Evolutionary conservation across 2,888 invertebrate genomes (phyloP), one percentile per base, ranked within the genome.

Genomic region (Drosophila mulleri): DNA sequence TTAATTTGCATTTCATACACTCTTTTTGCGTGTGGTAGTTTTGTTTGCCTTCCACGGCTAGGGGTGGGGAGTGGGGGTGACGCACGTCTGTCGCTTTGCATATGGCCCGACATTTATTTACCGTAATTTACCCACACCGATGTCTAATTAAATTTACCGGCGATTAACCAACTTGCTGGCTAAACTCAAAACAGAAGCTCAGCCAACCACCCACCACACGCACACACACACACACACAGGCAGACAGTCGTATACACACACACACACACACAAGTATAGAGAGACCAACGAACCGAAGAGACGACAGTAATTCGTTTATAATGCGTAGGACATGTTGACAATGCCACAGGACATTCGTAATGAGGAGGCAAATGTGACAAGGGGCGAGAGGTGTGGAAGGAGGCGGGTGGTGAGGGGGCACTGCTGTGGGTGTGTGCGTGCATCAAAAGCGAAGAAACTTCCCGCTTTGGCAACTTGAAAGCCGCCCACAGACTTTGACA

Each of bases 271-370:
- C 8, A 23, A 3, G 9, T 2, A 60, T 32, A 47, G 50, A 54
- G 60, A 58, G 68, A 42, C 48, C 67, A 60, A 71, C 70, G 63
- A 72, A 59, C 45, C 67, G 67, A 62, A 61, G 76, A 88, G 78
- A 88, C 76, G 83, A 80, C 82, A 82, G 87, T 91, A 91, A 91
- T 91, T 91, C 91, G 90, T 91, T 91, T 91, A 91, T 89, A 91
- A 90, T 92, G 92, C 90, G 87, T 88, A 91, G 89, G 90, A 91
- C 91, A 92, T 91, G 91, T 89, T 87, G 85, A 90, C 90, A 90
- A 89, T 91, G 92, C 89, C 89, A 89, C 89, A 85, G 88, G 88
- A 89, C 85, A 88, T 88, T 80, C 78, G 80, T 88, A 89, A 85
- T 85, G 89, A 85, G 89, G 73, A 83, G 89, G 82, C 69, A 70